Evolutionary conservation across 2,888 invertebrate genomes (phyloP).

Genomic region (Margaritifera margaritifera): DNA sequence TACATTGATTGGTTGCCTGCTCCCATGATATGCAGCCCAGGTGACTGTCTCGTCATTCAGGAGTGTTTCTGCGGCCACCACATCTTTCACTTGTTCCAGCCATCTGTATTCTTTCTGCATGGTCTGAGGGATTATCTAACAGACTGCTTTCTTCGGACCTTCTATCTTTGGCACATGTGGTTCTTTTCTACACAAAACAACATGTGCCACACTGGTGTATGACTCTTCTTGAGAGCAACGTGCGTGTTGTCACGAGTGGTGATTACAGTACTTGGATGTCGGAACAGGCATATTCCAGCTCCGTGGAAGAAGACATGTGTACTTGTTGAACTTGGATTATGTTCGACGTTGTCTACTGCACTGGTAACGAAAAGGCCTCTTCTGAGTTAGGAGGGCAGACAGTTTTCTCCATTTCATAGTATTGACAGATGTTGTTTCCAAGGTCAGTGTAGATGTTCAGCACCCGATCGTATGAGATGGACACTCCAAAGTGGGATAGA

Average conservation of each 20-base stretch:
- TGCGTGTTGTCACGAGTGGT: background rate
- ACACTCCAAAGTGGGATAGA: slow-evolving; percentile 22
- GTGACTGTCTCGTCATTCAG: no score
- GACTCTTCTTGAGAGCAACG: no score
- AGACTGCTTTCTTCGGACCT: no score
- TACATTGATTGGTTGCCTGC: no score
- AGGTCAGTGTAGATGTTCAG: slow-evolving; percentile 19
- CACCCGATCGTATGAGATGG: slow-evolving; percentile 28
- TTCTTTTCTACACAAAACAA: no score
- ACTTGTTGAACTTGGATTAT: slow-evolving; percentile 28
- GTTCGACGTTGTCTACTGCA: slow-evolving; percentile 27
- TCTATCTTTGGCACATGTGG: no score
- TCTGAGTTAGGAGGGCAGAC: slow-evolving; percentile 24
- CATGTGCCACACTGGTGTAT: no score
- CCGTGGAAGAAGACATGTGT: slow-evolving; percentile 24
- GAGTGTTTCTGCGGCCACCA: background rate
- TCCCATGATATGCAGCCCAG: background rate
- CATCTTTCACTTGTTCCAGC: background rate
- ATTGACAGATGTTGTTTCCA: slow-evolving; percentile 11
- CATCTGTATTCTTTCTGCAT: background rate
- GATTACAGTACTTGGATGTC: slow-evolving; percentile 2
- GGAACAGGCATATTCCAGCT: slow-evolving; percentile 20
- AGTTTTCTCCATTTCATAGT: slow-evolving; percentile 1
- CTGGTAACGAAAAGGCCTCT: slow-evolving; percentile 17
- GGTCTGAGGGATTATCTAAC: no score